Evolutionary conservation across 2,113 vertebrate genomes (phyloP).

Genomic region (Heliornis fulica): DNA sequence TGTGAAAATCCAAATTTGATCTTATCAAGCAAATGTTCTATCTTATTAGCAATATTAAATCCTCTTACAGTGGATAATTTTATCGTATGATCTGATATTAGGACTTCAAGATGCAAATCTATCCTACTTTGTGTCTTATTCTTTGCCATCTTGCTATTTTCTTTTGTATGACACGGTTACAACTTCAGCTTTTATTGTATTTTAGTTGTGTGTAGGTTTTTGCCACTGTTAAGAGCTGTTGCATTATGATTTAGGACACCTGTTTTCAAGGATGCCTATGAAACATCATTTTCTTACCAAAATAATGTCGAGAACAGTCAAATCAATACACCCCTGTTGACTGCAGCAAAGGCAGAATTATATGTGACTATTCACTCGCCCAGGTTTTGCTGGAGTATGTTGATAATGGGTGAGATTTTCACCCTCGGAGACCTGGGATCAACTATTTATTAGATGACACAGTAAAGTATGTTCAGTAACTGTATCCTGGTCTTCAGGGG

Average conservation of each 20-base stretch:
- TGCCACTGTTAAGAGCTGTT: background rate
- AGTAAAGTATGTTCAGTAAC: background rate
- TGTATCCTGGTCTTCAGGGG: background rate
- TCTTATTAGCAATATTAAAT: background rate
- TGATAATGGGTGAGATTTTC: background rate
- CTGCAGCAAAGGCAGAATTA: background rate
- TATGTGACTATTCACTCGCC: background rate
- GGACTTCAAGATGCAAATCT: background rate
- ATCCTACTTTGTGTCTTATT: background rate
- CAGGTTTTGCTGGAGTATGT: background rate
- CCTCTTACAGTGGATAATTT: background rate
- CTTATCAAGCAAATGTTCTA: background rate
- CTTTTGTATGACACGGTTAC: background rate
- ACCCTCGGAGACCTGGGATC: background rate
- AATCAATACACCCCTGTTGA: background rate
- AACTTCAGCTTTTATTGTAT: background rate
- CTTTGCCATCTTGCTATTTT: background rate
- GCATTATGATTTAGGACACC: background rate
- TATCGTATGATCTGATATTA: background rate
- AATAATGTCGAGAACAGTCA: background rate
- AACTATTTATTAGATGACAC: slow-evolving; percentile 11
- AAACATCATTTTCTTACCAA: background rate
- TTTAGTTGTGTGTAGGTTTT: background rate
- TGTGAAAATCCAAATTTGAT: background rate
- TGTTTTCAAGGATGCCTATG: background rate